Evolutionary conservation across 2,888 invertebrate species (phyloP).

Genomic region (Phengaris arion): DNA sequence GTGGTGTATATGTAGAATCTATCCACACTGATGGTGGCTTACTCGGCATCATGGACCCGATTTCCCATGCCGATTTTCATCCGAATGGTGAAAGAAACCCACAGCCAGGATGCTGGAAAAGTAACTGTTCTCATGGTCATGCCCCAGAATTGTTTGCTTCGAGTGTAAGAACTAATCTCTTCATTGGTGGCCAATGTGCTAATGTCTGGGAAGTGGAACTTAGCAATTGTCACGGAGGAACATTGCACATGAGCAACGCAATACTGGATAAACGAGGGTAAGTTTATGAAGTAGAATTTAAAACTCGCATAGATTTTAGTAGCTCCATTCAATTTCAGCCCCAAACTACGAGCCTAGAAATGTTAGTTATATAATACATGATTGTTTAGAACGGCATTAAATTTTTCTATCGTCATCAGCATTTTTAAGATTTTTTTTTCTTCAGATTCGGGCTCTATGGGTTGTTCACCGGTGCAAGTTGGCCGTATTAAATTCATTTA

Average conservation of each 20-base stretch:
- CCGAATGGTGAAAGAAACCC: constrained; percentile 48
- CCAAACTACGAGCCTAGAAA: no score
- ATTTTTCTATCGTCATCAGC: no score
- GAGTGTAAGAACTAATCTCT: constrained; percentile 42
- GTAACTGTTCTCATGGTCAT: constrained; percentile 47
- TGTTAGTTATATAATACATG: no score
- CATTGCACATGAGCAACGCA: constrained; percentile 44
- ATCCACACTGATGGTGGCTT: constrained; percentile 49
- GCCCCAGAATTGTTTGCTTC: constrained; percentile 44
- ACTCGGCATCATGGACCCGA: constrained; percentile 46
- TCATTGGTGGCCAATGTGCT: constrained; percentile 44
- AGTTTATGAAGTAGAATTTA: constrained; percentile 18
- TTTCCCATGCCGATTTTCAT: constrained; percentile 48
- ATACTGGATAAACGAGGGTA: constrained; percentile 43
- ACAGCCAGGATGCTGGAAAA: constrained; percentile 47
- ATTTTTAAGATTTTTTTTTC: background rate
- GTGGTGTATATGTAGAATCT: constrained; percentile 46
- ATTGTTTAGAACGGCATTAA: no score
- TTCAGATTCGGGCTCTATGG: constrained; percentile 15
- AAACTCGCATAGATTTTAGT: no score
- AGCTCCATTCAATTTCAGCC: no score
- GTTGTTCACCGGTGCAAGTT: background rate
- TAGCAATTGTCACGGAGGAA: constrained; percentile 41
- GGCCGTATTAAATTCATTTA: background rate
- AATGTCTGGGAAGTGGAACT: constrained; percentile 41